Evolutionary conservation across 1,140 invertebrate genomes (phyloP).

Genomic region (Drosophila murphyi): DNA sequence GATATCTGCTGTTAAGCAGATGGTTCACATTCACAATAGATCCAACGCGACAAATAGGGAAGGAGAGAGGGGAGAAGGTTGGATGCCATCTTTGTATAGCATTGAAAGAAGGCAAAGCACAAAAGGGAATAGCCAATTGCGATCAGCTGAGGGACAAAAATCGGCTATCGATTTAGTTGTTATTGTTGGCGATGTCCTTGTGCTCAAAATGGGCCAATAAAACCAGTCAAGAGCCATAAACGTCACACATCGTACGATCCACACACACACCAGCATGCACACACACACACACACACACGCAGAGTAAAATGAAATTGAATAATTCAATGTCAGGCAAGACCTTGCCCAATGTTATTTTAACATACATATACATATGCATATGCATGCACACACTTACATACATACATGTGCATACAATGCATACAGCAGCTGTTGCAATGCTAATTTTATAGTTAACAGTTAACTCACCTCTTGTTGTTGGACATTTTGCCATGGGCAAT

Average conservation of each 20-base stretch:
- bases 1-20: no score
- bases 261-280: slow-evolving; percentile 14
- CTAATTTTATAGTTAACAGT: neutral
- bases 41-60: neutral
- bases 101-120: slow-evolving; percentile 7
- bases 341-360: slow-evolving; percentile 50
- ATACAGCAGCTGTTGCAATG: neutral
- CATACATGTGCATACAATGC: neutral
- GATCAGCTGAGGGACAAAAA: slow-evolving; percentile 27
- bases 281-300: neutral
- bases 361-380: neutral
- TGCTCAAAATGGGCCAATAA: slow-evolving; percentile 35
- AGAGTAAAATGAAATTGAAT: slow-evolving; percentile 41
- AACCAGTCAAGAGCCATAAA: slow-evolving; percentile 46
- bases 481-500: slow-evolving; percentile 85
- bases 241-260: slow-evolving; percentile 51
- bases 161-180: slow-evolving; percentile 5
- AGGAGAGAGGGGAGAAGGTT: neutral
- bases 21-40: no score
- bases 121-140: slow-evolving; percentile 21
- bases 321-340: slow-evolving; percentile 68
- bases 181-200: slow-evolving; percentile 33
- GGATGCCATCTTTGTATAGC: slow-evolving; percentile 5
- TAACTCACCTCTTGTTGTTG: slow-evolving; percentile 81
- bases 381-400: neutral